Conservation (phyloP, 92 coral and sea anemone genomes). For the Porites divaricata region DNA sequence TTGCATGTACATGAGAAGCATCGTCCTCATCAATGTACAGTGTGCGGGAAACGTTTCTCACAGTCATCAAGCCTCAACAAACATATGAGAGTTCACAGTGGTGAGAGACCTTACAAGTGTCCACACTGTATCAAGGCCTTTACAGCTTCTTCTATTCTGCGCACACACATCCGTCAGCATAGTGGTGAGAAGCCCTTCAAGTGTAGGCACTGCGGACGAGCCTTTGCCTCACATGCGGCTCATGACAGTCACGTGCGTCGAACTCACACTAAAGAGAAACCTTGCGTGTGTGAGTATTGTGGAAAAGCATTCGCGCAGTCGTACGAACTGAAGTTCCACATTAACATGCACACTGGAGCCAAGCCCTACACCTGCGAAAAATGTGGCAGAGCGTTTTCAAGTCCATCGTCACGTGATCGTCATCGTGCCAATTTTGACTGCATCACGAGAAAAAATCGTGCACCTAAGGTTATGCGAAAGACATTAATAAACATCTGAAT, state of each 20-base stretch:
- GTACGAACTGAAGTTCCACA: conserved; percentile 95
- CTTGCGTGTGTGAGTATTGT: conserved; percentile 97
- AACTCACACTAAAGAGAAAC: conserved; percentile 99
- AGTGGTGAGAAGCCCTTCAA: conserved; percentile 98
- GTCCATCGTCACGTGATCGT: conserved; percentile 92
- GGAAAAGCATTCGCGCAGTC: conserved; percentile 99
- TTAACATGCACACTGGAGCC: conserved; percentile 99
- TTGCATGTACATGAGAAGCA: conserved; percentile 97
- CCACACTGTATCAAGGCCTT: conserved; percentile 95
- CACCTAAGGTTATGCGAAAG: conserved; percentile 87
- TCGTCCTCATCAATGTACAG: conserved; percentile 95
- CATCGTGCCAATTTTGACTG: conserved; percentile 93
- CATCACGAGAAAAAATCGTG: conserved; percentile 89
- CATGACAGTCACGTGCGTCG: conserved; percentile 99
- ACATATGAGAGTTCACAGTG: conserved; percentile 97
- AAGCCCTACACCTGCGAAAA: conserved; percentile 98
- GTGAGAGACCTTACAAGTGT: conserved; percentile 97
- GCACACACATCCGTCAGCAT: conserved; percentile 98
- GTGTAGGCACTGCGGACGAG: conserved; percentile 96
- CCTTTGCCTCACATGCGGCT: conserved; percentile 99
- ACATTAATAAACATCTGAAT: conserved; percentile 17
- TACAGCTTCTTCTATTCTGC: conserved; percentile 96
- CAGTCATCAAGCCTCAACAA: conserved; percentile 99
- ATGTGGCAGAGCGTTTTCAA: conserved; percentile 97
- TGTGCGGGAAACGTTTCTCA: conserved; percentile 92